Evolutionary conservation across 2,113 vertebrate species (phyloP), one percentile per base, ranked within the genome.

Genomic region (Ammodytes dubius): DNA sequence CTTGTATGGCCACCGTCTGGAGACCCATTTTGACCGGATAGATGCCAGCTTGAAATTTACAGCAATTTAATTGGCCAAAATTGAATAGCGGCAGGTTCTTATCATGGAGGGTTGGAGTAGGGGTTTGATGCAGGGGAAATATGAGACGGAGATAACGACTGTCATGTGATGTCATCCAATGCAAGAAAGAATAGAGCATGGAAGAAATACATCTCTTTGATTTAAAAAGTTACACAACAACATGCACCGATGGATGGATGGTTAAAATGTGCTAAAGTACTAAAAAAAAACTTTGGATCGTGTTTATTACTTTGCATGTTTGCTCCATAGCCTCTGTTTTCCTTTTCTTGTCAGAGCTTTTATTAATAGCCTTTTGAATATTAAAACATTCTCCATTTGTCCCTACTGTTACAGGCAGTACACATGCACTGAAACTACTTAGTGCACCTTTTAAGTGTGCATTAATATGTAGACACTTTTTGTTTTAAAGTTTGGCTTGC

Each of bases 31-130:
- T 66, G 63, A 66, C 85, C 67, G 50, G 10, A 75, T 47, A 59
- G 70, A 73, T 81, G 89, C 82, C 85, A 64, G 40, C 1, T 85
- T 84, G 68, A 92, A 92, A 95, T 91, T 93, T 94, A 89, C 87
- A 87, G 84, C 67, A 84, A 70, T 90, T 27, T 94, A 95, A 95
- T 89, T 73, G 88, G 87, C 69, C 76, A 85, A 92, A 88, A 94
- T 89, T 87, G 79, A 94, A 94, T 87, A 27, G 71, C 87, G 81
- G 89, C 89, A 90, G 86, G 78, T 83, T 92, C 69, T 90, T 91
- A 91, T 92, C 90, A 93, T 89, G 59, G 76, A 80, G 70, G 84
- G 92, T 49, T 90, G 79, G 9, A 19, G 63, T 47, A 79, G 60
- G 27, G 85, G 13, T 1, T 78, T 70, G 91, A 87, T 85, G 69